Conservation (phyloP, 2,113 vertebrate species). For the Serinus canaria region DNA sequence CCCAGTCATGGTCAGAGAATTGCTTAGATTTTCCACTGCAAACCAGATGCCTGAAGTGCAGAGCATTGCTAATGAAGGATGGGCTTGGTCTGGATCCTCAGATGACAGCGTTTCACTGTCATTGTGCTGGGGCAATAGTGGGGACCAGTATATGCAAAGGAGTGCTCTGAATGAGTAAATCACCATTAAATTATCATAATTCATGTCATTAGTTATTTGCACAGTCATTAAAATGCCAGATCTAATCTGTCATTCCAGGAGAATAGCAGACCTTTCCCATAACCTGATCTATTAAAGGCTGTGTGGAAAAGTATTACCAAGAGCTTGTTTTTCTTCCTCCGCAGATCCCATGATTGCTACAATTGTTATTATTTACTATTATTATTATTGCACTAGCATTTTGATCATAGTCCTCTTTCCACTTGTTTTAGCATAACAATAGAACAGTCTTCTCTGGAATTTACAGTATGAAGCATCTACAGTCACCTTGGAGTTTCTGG, state of each 20-base stretch:
- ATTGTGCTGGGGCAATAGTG: neutral
- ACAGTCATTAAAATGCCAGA: neutral
- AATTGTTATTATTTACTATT: neutral
- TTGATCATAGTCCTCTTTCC: neutral
- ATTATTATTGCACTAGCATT: neutral
- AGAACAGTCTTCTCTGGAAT: neutral
- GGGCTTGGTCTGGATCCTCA: neutral
- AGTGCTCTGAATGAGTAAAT: neutral
- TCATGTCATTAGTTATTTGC: neutral
- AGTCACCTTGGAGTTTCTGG: neutral
- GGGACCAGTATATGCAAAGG: neutral
- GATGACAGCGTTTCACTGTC: neutral
- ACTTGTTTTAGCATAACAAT: neutral
- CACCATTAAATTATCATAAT: neutral
- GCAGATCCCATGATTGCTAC: neutral
- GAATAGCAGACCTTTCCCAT: neutral
- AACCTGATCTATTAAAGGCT: neutral
- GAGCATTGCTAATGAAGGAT: neutral
- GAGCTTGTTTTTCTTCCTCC: neutral
- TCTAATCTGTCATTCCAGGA: neutral
- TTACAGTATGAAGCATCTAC: neutral
- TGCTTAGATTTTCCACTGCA: neutral
- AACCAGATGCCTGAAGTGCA: neutral
- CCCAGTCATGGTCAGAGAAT: neutral
- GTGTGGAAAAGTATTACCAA: neutral